Evolutionary conservation across 1,140 invertebrate species (phyloP).

Genomic region (Hylaeus anthracinus): DNA sequence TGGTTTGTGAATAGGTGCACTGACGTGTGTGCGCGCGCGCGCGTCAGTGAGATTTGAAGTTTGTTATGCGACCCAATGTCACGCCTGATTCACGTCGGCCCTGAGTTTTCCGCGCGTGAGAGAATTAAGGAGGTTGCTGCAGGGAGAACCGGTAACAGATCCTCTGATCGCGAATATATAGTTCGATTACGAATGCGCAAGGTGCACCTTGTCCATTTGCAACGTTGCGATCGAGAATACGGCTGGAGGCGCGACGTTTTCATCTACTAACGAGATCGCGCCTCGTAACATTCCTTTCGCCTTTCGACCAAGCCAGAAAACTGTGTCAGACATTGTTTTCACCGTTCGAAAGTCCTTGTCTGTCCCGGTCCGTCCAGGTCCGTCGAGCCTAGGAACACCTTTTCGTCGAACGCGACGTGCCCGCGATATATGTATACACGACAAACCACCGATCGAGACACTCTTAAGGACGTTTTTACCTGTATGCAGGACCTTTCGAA

Average conservation of each 20-base stretch:
- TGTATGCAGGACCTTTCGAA: conserved; percentile 1
- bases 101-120: conserved; percentile 47
- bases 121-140: conserved; percentile 32
- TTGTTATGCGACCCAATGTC: conserved; percentile 70
- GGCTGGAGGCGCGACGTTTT: conserved; percentile 16
- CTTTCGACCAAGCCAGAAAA: conserved; percentile 60
- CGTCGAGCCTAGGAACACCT: conserved; percentile 14
- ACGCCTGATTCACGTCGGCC: conserved; percentile 69
- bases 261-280: conserved; percentile 31
- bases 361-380: conserved; percentile 14
- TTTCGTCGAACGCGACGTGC: conserved; percentile 20
- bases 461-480: background rate
- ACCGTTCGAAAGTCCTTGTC: conserved; percentile 31
- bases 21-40: background rate
- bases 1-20: background rate
- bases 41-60: conserved; percentile 65
- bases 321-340: conserved; percentile 72
- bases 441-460: conserved; percentile 9
- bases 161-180: conserved; percentile 18
- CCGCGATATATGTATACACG: background rate
- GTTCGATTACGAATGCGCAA: background rate
- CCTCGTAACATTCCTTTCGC: conserved; percentile 73
- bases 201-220: background rate
- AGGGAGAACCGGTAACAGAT: conserved; percentile 10
- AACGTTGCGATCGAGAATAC: conserved; percentile 21